These are phyloP conservation scores for Tipula lateralis DNA, from an alignment of 2,888 invertebrate genomes.

Conservation along the genomic window DNA sequence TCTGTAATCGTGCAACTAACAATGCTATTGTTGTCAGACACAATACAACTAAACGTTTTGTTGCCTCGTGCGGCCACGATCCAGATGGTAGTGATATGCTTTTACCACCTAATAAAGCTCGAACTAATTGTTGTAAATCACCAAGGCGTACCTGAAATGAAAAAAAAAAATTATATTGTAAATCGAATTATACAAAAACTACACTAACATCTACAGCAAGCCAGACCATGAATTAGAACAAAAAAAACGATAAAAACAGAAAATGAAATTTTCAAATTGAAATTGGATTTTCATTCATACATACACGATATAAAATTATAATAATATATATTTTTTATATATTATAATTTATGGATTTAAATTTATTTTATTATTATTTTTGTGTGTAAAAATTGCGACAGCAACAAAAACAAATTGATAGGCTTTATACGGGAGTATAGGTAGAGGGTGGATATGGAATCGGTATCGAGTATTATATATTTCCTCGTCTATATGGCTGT, in stretches of 20 bases:
- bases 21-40: constrained; percentile 73
- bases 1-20: constrained; percentile 76
- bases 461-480: not conserved
- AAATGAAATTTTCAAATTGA: not conserved
- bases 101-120: constrained; percentile 52
- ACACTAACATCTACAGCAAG: not conserved
- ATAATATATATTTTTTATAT: constrained; percentile 1
- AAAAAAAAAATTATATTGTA: not conserved
- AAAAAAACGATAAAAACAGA: not conserved
- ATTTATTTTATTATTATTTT: constrained; percentile 1
- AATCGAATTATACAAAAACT: not conserved
- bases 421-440: not conserved
- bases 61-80: constrained; percentile 48
- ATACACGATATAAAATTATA: not conserved
- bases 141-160: constrained; percentile 49
- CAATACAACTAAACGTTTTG: constrained; percentile 73
- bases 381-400: not conserved
- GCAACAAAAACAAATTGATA: not conserved
- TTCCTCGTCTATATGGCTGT: not conserved
- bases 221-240: not conserved
- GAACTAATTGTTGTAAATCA: constrained; percentile 51
- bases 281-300: not conserved
- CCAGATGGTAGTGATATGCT: constrained; percentile 49
- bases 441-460: not conserved
- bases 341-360: constrained; percentile 24